A percentile compares a stretch with the other conserved stretches of the same genome.
Evolutionary conservation across 2,797 vertebrate species (phyloP).

Genomic region (Prionace glauca): DNA sequence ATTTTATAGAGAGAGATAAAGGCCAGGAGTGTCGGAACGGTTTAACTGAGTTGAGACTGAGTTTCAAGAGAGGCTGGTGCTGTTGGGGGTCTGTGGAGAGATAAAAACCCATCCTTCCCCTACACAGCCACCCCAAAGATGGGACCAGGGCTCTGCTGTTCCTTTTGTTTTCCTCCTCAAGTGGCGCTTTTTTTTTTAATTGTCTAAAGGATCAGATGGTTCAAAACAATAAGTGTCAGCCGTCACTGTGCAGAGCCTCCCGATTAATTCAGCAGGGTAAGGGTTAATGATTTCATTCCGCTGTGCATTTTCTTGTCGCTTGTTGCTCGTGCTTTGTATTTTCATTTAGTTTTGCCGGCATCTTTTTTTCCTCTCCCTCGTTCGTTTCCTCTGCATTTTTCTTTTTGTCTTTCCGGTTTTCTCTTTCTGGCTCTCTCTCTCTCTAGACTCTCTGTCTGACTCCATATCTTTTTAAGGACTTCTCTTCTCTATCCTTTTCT

Average conservation of each 20-base stretch:
- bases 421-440: not conserved
- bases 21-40: slow-evolving; percentile 60
- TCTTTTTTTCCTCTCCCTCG: no score
- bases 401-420: not conserved
- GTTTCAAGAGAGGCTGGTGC: slow-evolving; percentile 56
- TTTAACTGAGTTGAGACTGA: slow-evolving; percentile 59
- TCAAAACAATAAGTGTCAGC: not conserved
- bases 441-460: not conserved
- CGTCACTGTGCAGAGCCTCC: not conserved
- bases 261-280: slow-evolving; percentile 15
- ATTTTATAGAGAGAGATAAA: slow-evolving; percentile 45
- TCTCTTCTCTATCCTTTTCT: not conserved
- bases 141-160: not conserved
- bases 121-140: no score
- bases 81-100: slow-evolving; percentile 37
- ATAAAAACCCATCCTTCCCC: slow-evolving; percentile 39
- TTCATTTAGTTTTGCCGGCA: not conserved
- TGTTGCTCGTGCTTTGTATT: not conserved
- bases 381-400: not conserved
- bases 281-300: not conserved
- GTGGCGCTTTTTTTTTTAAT: not conserved
- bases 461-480: not conserved
- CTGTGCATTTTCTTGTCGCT: not conserved
- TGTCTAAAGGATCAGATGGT: not conserved
- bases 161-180: not conserved